These are phyloP conservation scores for Orientallactaga bullata DNA, from an alignment of 2,113 vertebrate genomes.

Conservation along the genomic window DNA sequence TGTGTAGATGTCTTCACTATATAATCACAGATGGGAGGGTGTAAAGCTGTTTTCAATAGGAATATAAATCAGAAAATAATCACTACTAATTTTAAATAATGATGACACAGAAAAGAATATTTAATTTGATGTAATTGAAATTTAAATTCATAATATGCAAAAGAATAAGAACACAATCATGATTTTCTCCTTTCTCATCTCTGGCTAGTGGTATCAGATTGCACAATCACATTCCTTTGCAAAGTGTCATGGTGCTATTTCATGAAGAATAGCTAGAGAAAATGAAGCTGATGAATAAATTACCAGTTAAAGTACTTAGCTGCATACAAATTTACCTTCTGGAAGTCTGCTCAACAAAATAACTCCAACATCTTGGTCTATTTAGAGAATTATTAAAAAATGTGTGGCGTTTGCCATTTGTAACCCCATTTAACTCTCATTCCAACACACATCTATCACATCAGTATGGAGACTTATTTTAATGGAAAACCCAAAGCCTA, in stretches of 20 bases:
- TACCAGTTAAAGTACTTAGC: conserved; percentile 17
- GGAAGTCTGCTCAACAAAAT: conserved; percentile 50
- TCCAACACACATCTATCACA: conserved; percentile 5
- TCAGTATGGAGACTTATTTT: background rate
- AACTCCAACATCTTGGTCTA: conserved; percentile 40
- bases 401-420: conserved; percentile 30
- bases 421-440: conserved; percentile 50
- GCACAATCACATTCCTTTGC: conserved; percentile 44
- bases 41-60: conserved; percentile 56
- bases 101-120: conserved; percentile 57
- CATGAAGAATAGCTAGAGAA: conserved; percentile 60
- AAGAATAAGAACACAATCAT: conserved; percentile 59
- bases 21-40: conserved; percentile 51
- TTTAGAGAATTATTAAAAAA: background rate
- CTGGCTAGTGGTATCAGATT: conserved; percentile 41
- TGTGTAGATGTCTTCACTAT: background rate
- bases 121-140: conserved; percentile 69
- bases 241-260: conserved; percentile 46
- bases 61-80: conserved; percentile 72
- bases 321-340: conserved; percentile 62
- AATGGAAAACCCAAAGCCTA: background rate
- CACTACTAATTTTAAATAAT: conserved; percentile 67
- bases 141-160: conserved; percentile 67
- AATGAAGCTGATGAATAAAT: conserved; percentile 46
- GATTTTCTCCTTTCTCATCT: conserved; percentile 9